Conservation (phyloP, 2,797 vertebrate species). For the Erithacus rubecula region DNA sequence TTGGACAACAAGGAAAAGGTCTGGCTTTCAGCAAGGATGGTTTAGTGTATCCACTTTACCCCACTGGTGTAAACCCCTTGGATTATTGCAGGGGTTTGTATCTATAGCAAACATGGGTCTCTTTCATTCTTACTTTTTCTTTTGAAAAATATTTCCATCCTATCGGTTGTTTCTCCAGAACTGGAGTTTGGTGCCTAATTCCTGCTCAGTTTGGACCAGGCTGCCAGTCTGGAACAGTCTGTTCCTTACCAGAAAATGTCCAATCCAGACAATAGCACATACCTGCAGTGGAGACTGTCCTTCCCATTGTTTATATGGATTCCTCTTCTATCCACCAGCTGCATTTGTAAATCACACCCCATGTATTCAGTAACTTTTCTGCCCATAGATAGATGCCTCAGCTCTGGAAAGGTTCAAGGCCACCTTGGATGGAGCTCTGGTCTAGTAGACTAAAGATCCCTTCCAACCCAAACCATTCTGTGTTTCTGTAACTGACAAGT, state of each 20-base stretch:
- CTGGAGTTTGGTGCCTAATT: background rate
- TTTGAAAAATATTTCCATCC: background rate
- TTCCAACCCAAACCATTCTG: background rate
- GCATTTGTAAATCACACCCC: background rate
- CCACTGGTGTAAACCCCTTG: background rate
- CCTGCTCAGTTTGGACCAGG: background rate
- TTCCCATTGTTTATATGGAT: fast-evolving
- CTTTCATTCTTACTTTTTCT: background rate
- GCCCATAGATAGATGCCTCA: background rate
- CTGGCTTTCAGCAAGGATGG: background rate
- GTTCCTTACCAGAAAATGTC: background rate
- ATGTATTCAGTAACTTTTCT: fast-evolving
- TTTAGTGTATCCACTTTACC: background rate
- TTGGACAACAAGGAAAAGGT: conserved; percentile 78
- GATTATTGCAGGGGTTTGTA: background rate
- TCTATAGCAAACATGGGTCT: fast-evolving
- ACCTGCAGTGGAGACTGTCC: background rate
- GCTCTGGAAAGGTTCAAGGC: background rate
- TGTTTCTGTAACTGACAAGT: background rate
- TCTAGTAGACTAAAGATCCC: background rate
- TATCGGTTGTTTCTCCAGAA: background rate
- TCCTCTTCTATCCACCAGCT: background rate
- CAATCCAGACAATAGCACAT: background rate
- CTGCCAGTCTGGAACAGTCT: background rate
- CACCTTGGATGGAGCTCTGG: background rate